These are phyloP conservation scores for Xylota sylvarum DNA, from an alignment of 2,888 invertebrate genomes.

Conservation along the genomic window DNA sequence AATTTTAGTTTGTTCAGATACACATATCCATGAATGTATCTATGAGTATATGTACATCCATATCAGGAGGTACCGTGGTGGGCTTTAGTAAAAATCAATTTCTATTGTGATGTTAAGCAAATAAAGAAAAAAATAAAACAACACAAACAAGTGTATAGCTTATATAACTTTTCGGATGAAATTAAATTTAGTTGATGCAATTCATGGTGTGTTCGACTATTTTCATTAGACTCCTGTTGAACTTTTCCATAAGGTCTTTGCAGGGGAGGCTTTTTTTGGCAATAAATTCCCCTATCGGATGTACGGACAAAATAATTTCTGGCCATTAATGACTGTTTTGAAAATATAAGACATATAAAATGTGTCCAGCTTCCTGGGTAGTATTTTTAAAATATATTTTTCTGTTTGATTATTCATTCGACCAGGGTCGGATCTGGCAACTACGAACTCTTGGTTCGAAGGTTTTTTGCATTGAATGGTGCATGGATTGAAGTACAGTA, in stretches of 20 bases:
- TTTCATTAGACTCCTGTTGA: conserved; percentile 5
- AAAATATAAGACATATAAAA: not conserved
- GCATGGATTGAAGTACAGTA: too few species aligned
- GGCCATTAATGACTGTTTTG: not conserved
- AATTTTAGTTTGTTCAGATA: conserved; percentile 26
- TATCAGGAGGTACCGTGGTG: not conserved
- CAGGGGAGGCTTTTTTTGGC: not conserved
- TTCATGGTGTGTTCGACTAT: not conserved
- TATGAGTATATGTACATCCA: not conserved
- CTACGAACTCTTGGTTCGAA: too few species aligned
- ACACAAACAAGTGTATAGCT: not conserved
- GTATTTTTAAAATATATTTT: too few species aligned
- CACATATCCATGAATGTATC: not conserved
- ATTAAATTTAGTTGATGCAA: conserved; percentile 16
- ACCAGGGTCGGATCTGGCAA: too few species aligned
- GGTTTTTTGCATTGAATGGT: too few species aligned
- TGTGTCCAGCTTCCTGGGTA: not conserved
- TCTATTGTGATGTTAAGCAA: not conserved
- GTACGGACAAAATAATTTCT: not conserved
- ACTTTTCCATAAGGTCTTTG: not conserved
- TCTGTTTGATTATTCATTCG: too few species aligned
- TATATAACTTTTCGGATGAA: not conserved
- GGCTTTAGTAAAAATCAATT: conserved; percentile 8
- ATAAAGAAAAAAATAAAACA: not conserved
- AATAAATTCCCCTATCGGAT: not conserved